Base-by-base conservation (phyloP, 2,888 invertebrate species). In the Lepidocyrtinus sp. region DNA sequence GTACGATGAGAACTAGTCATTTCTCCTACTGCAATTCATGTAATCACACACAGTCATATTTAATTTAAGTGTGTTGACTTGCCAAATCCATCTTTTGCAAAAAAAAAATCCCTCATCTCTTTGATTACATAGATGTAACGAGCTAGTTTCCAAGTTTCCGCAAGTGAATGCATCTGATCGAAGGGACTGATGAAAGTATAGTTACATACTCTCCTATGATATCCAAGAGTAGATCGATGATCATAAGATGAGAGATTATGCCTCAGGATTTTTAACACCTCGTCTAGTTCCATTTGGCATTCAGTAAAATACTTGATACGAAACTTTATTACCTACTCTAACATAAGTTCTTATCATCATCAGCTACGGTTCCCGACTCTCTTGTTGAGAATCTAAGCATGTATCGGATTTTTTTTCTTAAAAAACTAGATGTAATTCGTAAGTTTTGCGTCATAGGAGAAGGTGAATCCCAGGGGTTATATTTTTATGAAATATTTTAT, bases 191-290 rank as follows among this genome's bases (percentile, higher is more conserved):
- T 36, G 36, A 36, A 36, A 36, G 36, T 7, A 36, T 36, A 36
- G 36, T 36, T 36, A 5, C 12, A 12, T 36, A 36, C 36, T 12
- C n/a, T n/a, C n/a, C n/a, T n/a, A n/a, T n/a, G n/a, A n/a, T n/a
- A n/a, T 21, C 22, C 62, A 62, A 21, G 21, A 22, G 12, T 5
- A 9, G 62, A 21, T 62, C 62, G 24, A 62, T 21, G n/a, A 59
- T 59, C 19, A 59, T 19, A n/a, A n/a, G 36, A 36, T 36, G 36
- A 7, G 12, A 36, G 36, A 36, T 36, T 36, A 24, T 62, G 36
- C 65, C 65, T 21, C 26, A 46, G 50, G 67, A 68, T 24, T 68
- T 68, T 68, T 68, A 68, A 17, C 67, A 68, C 67, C 67, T 68
- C 67, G 67, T 68, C 46, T 36, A 36, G 36, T 12, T 36, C 12